Conservation (phyloP, 2,797 vertebrate genomes). For the Bovichtus diacanthus region DNA sequence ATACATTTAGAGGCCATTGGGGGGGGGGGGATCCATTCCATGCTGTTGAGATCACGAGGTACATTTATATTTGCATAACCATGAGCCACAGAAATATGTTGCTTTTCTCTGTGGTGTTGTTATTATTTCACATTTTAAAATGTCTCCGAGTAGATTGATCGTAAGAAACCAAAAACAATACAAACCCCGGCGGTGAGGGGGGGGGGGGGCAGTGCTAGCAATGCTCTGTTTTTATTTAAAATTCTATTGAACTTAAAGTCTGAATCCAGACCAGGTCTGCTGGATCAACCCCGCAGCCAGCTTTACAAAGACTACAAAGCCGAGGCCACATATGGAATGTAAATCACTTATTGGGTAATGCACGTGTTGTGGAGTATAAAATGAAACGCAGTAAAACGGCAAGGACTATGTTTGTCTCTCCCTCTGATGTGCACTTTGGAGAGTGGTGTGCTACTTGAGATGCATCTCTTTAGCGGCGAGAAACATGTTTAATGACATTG, state of each 20-base stretch:
- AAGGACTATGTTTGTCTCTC: constrained; percentile 18
- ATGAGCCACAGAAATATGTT: constrained; percentile 42
- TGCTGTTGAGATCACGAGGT: constrained; percentile 30
- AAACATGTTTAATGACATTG: constrained; percentile 69
- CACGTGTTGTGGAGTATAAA: constrained; percentile 9
- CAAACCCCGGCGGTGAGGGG: constrained; percentile 21
- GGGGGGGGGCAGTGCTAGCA: no score
- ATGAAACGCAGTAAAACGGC: constrained; percentile 29
- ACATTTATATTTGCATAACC: constrained; percentile 52
- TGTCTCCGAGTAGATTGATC: constrained; percentile 45
- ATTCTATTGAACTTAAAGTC: constrained; percentile 50
- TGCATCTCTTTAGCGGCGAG: constrained; percentile 49
- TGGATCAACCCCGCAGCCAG: constrained; percentile 29
- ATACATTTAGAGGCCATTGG: constrained; percentile 37
- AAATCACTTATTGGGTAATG: background rate
- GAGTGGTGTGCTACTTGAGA: constrained; percentile 36
- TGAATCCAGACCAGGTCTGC: constrained; percentile 24
- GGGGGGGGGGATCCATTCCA: constrained; percentile 27
- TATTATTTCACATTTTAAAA: constrained; percentile 55
- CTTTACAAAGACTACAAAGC: constrained; percentile 24
- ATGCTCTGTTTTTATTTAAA: constrained; percentile 45
- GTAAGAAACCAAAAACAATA: constrained; percentile 46
- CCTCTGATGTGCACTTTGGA: constrained; percentile 38
- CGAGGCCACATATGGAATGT: constrained; percentile 6
- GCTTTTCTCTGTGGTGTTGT: constrained; percentile 41